A percentile compares a stretch with the other conserved stretches of the same genome.
phyloP scores from a whole-genome alignment of 2,113 vertebrate genomes.

The Mustela lutreola region DNA sequence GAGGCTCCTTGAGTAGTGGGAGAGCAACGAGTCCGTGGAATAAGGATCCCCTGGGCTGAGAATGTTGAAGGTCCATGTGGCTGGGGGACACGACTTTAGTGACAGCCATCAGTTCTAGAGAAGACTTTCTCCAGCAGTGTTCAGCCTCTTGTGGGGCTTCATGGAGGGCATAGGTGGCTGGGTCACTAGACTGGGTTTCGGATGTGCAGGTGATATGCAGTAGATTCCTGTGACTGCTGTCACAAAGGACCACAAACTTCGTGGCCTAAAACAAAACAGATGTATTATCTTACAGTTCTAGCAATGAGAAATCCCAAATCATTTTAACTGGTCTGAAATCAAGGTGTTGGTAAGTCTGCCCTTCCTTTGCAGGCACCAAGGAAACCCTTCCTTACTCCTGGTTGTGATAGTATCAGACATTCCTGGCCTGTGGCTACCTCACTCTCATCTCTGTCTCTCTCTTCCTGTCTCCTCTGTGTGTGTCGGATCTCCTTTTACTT shows the following conservation, averaged over 20 bases:
- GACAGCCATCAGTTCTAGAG: fast-evolving
- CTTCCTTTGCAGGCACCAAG: neutral
- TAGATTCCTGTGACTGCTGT: neutral
- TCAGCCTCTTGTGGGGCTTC: too few species aligned
- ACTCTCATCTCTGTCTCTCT: neutral
- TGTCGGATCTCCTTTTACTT: neutral
- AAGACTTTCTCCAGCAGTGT: neutral
- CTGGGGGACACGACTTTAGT: neutral
- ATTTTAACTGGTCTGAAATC: neutral
- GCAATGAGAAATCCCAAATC: neutral
- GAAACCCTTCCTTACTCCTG: neutral
- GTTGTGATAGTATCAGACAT: neutral
- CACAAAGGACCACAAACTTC: neutral
- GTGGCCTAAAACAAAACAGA: neutral
- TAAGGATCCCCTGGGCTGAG: neutral
- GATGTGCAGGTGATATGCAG: neutral
- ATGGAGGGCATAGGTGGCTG: fast-evolving
- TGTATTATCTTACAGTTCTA: neutral
- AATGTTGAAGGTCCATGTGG: fast-evolving
- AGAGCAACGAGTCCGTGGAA: neutral
- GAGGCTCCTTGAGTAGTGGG: neutral
- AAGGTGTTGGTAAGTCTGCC: fast-evolving
- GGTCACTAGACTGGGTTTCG: neutral
- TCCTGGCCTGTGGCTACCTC: neutral
- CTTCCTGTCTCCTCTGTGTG: too few species aligned